Evolutionary conservation across 37 sponge, comb jelly and placozoan genomes (phyloP).

Genomic region (Geodia barretti): DNA sequence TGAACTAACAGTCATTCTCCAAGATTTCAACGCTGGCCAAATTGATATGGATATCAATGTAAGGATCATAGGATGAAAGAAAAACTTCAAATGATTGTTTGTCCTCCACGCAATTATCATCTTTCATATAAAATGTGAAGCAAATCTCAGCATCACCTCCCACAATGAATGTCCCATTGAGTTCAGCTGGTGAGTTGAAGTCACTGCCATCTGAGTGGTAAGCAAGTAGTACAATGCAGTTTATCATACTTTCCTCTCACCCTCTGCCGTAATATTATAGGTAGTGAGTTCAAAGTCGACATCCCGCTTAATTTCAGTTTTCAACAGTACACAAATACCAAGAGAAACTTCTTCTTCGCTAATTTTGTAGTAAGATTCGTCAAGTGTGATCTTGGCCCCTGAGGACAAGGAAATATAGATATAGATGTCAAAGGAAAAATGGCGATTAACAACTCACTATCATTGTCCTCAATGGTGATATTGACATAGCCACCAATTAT

Average conservation of each 20-base stretch:
- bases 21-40: background rate
- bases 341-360: background rate
- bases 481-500: background rate
- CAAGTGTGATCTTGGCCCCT: background rate
- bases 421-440: background rate
- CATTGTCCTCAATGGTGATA: background rate
- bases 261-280: too few species aligned
- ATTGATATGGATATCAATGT: background rate
- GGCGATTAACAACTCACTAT: background rate
- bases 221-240: too few species aligned
- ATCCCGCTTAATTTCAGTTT: too few species aligned
- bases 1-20: slow-evolving; percentile 2
- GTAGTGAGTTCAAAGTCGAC: too few species aligned
- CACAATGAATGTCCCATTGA: too few species aligned
- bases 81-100: background rate
- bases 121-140: too few species aligned
- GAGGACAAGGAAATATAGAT: background rate
- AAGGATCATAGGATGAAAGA: background rate
- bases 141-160: too few species aligned
- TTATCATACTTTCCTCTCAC: too few species aligned
- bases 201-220: too few species aligned
- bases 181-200: too few species aligned
- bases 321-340: background rate
- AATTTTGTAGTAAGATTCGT: background rate
- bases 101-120: background rate